These are phyloP conservation scores for Calosoma granatense DNA, from an alignment of 1,140 invertebrate species.

Conservation along the genomic window DNA sequence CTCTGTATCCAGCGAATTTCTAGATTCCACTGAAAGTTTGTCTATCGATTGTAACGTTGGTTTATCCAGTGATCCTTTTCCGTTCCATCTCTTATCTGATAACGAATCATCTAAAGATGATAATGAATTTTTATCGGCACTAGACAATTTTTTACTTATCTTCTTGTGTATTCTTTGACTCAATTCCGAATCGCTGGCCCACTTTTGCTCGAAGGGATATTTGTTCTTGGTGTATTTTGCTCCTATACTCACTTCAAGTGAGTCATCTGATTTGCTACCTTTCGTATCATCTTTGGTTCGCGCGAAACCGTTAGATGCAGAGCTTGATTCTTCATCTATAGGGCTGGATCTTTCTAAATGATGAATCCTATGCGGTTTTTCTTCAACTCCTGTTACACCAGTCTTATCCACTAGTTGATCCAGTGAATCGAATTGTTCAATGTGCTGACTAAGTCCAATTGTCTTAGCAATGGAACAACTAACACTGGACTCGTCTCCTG, in stretches of 20 bases:
- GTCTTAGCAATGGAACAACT: conserved; percentile 68
- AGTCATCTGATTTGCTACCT: conserved; percentile 15
- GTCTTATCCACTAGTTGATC: conserved; percentile 28
- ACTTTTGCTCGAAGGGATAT: conserved; percentile 35
- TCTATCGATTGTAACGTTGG: conserved; percentile 26
- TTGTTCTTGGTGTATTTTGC: conserved; percentile 26
- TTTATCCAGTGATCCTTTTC: conserved; percentile 21
- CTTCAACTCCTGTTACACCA: not conserved
- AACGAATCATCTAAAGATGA: conserved; percentile 31
- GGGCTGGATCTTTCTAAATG: conserved; percentile 31
- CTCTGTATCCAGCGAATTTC: conserved; percentile 56
- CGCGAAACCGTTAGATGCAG: conserved; percentile 28
- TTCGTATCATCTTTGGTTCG: conserved; percentile 23
- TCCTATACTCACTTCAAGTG: conserved; percentile 10
- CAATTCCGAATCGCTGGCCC: conserved; percentile 33
- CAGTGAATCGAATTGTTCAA: conserved; percentile 40
- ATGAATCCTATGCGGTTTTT: conserved; percentile 28
- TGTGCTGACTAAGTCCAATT: conserved; percentile 62
- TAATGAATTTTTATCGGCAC: conserved; percentile 27
- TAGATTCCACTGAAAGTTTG: conserved; percentile 43
- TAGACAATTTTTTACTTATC: conserved; percentile 30
- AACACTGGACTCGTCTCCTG: conserved; percentile 66
- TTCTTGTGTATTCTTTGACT: conserved; percentile 29
- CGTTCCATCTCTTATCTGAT: conserved; percentile 22
- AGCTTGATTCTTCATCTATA: conserved; percentile 32